A percentile compares a stretch with the other conserved stretches of the same genome.
Evolutionary conservation across 2,888 invertebrate genomes (phyloP).

Genomic region (Pyrgus malvae): DNA sequence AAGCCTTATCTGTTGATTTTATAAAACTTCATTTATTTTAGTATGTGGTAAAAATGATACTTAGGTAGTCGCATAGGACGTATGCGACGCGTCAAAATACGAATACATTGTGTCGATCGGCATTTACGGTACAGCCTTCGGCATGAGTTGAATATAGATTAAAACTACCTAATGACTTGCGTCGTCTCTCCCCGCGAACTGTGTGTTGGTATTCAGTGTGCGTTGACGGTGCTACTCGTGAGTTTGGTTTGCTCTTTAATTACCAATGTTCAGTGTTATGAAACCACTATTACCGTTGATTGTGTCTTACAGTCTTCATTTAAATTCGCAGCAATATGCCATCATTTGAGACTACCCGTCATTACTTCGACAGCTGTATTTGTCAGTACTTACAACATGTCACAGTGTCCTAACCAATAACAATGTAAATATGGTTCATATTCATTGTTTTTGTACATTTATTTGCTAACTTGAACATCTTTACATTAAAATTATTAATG

Average conservation of each 20-base stretch:
- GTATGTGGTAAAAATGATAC: too few species aligned
- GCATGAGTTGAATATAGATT: constrained; percentile 63
- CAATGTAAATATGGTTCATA: constrained; percentile 48
- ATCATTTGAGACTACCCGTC: background rate
- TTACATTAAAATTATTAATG: background rate
- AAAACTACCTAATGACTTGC: constrained; percentile 61
- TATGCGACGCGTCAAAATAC: constrained; percentile 26
- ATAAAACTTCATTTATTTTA: too few species aligned
- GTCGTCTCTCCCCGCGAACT: constrained; percentile 53
- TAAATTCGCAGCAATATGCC: background rate
- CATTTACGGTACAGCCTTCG: constrained; percentile 45
- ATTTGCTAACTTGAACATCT: constrained; percentile 9
- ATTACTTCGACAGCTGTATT: background rate
- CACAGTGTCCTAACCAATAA: constrained; percentile 49
- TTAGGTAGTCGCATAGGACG: background rate
- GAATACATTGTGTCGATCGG: constrained; percentile 34
- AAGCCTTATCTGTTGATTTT: too few species aligned
- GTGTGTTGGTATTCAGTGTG: constrained; percentile 81
- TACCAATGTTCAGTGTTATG: constrained; percentile 29
- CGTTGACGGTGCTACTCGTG: constrained; percentile 52
- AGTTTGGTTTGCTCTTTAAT: constrained; percentile 45
- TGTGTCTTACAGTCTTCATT: constrained; percentile 2
- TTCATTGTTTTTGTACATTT: constrained; percentile 30
- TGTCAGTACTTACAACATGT: background rate
- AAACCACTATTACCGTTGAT: background rate